Percentiles rank a stretch among this genome's conserved stretches.
phyloP scores from a whole-genome alignment of 1,140 invertebrate genomes.

The Drosophila jambulina region DNA sequence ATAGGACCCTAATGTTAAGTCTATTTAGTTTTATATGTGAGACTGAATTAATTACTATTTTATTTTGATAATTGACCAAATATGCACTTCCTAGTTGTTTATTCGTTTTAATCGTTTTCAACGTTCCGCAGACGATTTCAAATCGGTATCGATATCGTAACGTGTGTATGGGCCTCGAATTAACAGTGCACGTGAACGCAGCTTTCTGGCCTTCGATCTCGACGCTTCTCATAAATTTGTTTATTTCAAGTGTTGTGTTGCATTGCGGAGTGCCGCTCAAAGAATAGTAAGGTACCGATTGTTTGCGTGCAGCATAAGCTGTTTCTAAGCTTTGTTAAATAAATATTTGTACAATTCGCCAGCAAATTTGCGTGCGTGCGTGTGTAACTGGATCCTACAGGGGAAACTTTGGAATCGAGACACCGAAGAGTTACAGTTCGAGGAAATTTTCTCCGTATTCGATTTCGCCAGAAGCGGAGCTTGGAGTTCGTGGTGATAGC shows the following conservation, averaged over 20 bases:
- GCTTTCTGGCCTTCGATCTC: not conserved
- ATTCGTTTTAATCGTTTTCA: not conserved
- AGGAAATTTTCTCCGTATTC: not conserved
- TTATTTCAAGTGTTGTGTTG: not conserved
- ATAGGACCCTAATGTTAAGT: too few species aligned
- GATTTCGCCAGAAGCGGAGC: not conserved
- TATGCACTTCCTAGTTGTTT: too few species aligned
- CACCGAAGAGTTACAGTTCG: not conserved
- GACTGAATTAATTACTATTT: not conserved
- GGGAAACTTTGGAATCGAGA: not conserved
- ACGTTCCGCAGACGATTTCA: not conserved
- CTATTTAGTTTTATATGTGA: too few species aligned
- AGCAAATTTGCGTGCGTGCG: not conserved
- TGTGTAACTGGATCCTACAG: not conserved
- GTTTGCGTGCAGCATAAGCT: conserved; percentile 1
- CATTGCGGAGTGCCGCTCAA: not conserved
- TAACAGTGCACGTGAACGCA: too few species aligned
- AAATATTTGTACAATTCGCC: not conserved
- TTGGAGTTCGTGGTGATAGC: not conserved
- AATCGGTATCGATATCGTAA: not conserved
- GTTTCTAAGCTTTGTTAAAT: not conserved
- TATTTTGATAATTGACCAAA: not conserved
- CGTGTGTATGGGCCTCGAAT: not conserved
- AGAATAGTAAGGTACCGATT: not conserved
- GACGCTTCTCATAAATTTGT: not conserved